These are phyloP conservation scores for Tryphoninae sp. DNA, from an alignment of 2,888 invertebrate genomes.

Conservation along the genomic window DNA sequence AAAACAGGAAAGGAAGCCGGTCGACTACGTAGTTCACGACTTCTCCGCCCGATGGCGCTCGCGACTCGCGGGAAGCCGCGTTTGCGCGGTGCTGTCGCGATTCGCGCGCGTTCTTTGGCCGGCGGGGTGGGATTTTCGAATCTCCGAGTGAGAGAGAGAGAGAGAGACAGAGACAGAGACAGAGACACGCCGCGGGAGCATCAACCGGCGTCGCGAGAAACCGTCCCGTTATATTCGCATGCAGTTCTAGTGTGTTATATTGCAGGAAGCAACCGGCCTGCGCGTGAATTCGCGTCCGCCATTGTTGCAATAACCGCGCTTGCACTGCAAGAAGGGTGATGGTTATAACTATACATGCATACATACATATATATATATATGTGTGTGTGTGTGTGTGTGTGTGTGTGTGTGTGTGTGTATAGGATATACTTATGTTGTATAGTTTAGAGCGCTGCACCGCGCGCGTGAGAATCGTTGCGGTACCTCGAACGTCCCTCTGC, in stretches of 20 bases:
- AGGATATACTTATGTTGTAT: constrained; percentile 12
- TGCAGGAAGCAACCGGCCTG: constrained; percentile 24
- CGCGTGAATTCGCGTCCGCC: constrained; percentile 58
- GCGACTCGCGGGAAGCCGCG: constrained; percentile 30
- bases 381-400: too few species aligned
- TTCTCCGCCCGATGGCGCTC: constrained; percentile 72
- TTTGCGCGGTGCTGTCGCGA: constrained; percentile 9
- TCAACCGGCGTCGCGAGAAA: constrained; percentile 14
- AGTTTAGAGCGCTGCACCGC: background rate
- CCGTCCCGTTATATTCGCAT: constrained; percentile 50
- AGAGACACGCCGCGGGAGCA: background rate
- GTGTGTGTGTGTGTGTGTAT: background rate
- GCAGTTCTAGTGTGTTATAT: constrained; percentile 21
- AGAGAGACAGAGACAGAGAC: background rate
- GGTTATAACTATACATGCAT: constrained; percentile 17
- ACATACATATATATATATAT: too few species aligned
- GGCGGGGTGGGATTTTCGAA: constrained; percentile 17
- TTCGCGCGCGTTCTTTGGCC: background rate
- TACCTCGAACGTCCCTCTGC: constrained; percentile 19
- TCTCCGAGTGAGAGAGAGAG: background rate
- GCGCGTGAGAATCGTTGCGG: constrained; percentile 55
- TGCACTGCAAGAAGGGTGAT: constrained; percentile 30
- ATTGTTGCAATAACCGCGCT: constrained; percentile 50
- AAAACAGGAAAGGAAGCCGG: constrained; percentile 57
- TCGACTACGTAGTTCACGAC: constrained; percentile 68